Percentiles rank a stretch among this genome's conserved stretches.
phyloP scores from a whole-genome alignment of 2,888 invertebrate species.

The Scotopteryx bipunctaria region DNA sequence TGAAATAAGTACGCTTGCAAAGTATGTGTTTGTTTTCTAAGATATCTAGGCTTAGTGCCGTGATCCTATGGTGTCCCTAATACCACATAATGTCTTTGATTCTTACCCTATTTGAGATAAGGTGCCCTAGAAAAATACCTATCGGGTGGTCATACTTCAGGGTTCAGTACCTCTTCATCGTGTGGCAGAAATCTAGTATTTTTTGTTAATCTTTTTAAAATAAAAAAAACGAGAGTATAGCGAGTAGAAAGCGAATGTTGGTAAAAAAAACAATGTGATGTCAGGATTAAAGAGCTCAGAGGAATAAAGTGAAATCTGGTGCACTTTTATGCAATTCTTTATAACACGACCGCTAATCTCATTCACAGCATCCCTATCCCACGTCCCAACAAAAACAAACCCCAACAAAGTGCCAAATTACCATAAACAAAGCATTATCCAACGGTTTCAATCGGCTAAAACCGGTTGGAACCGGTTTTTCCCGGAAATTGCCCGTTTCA shows the following conservation, averaged over 20 bases:
- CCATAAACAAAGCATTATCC: conserved; percentile 80
- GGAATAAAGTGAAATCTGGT: too few species aligned
- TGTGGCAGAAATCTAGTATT: neutral
- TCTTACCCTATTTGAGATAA: too few species aligned
- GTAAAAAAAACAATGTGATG: too few species aligned
- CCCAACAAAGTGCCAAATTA: conserved; percentile 77
- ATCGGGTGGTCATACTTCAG: too few species aligned
- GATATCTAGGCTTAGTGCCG: too few species aligned
- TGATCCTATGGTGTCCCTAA: too few species aligned
- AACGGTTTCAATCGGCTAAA: conserved; percentile 54
- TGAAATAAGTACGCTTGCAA: too few species aligned
- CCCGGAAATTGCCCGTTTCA: conserved; percentile 63
- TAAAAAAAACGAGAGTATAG: neutral
- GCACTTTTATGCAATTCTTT: conserved; percentile 11
- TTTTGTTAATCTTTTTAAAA: neutral
- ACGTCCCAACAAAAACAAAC: conserved; percentile 57
- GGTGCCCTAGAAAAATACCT: too few species aligned
- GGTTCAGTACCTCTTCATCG: neutral
- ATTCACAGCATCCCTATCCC: conserved; percentile 64
- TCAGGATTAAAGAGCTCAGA: too few species aligned
- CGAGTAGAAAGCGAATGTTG: too few species aligned
- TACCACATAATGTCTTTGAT: too few species aligned
- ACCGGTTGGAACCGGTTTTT: conserved; percentile 69
- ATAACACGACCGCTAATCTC: conserved; percentile 67
- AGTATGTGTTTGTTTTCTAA: too few species aligned